Base-by-base conservation (phyloP, 2,113 vertebrate species). In the Actenoides hombroni region DNA sequence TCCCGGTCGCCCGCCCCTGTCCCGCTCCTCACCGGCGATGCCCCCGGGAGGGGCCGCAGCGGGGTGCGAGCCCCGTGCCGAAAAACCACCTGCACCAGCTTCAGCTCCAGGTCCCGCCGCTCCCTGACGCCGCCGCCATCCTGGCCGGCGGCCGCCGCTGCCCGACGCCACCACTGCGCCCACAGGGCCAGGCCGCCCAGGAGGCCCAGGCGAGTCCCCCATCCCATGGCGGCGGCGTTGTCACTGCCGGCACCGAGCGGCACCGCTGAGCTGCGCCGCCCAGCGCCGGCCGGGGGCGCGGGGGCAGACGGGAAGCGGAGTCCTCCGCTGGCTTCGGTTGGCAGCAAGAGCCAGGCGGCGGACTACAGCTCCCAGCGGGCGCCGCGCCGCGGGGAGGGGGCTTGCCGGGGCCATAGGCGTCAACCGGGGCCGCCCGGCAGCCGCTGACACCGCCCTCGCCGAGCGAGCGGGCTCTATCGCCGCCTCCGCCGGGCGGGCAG, bases 41-140 rank as follows among this genome's bases (percentile, higher is more conserved):
- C 59, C 37, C 96, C 97, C 10, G 99, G 99, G 60, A 99, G 98
- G 3, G 97, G 97, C 91, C 98, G 98, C 18, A 99, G 98, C 2
- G 99, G 99, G 3, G 99, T 99, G 70, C 99, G 98, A 7, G 99
- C 99, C 3, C 99, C 99, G 28, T 99, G 99, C 57, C 99, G 98
- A 83, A 98, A 99, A 65, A 99, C 92, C 19, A 99, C 98, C 94
- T 99, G 99, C 53, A 99, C 98, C 97, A 99, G 97, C 80, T 98
- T 98, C 57, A 99, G 96, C 59, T 99, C 96, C 94, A 97, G 87
- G 5, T 18, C 37, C 97, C 82, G 97, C 61, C n/a, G 37, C 39
- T 67, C 15, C 11, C 56, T 6, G 37, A 13, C 79, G 21, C 60
- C 92, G 33, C 89, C 11, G 86, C 85, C 13, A 4, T n/a, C n/a